Percentiles rank a stretch among this genome's conserved stretches.
Conservation (phyloP, 2,888 invertebrate species). For the Drosophila paranaensis region DNA sequence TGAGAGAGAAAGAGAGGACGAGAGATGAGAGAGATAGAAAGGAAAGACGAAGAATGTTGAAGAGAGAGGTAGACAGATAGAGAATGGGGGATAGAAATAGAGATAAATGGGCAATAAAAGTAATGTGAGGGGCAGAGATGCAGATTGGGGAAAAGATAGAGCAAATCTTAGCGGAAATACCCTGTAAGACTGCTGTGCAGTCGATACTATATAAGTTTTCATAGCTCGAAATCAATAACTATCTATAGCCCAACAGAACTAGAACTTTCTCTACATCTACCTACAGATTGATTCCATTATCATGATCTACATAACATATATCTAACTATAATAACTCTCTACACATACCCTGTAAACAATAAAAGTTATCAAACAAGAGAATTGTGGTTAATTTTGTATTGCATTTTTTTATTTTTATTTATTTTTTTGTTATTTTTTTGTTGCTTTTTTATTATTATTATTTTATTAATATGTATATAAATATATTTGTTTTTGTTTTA, state of each 20-base stretch:
- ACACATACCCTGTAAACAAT: neutral
- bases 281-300: neutral
- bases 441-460: conserved; percentile 31
- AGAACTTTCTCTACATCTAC: neutral
- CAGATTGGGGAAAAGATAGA: neutral
- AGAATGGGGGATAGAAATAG: no score
- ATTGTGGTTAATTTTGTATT: conserved; percentile 32
- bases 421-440: conserved; percentile 1
- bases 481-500: conserved; percentile 71
- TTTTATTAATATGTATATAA: conserved; percentile 79
- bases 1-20: neutral
- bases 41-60: no score
- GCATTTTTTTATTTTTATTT: conserved; percentile 37
- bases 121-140: no score
- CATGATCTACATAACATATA: no score
- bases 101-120: no score
- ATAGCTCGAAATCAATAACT: no score
- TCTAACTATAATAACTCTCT: no score
- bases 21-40: neutral
- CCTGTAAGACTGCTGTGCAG: no score
- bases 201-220: no score
- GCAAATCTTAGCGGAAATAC: no score
- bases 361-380: neutral
- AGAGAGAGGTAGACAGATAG: no score
- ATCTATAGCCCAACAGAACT: neutral